phyloP scores from a whole-genome alignment of 2,797 vertebrate species.

The Anguilla pacifica region DNA sequence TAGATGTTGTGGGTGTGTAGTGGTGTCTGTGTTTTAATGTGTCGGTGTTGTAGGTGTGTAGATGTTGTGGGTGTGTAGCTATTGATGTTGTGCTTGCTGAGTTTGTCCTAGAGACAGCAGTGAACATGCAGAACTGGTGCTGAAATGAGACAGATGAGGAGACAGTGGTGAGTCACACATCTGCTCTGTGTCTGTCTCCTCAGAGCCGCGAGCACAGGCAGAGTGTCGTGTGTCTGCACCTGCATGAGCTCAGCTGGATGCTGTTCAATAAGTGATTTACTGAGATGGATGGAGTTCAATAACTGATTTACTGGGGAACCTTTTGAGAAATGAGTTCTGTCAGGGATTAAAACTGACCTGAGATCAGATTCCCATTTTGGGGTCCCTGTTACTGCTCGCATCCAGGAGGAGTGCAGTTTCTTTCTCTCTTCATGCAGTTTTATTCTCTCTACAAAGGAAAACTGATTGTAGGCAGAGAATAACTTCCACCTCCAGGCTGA shows the following conservation, averaged over 20 bases:
- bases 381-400: background rate
- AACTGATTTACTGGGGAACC: conserved; percentile 8
- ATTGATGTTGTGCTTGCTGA: background rate
- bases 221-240: background rate
- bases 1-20: background rate
- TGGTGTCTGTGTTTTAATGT: background rate
- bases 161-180: background rate
- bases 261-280: background rate
- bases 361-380: background rate
- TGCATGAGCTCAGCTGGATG: conserved; percentile 1
- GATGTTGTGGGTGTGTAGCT: background rate
- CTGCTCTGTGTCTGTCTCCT: background rate
- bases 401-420: background rate
- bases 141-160: background rate
- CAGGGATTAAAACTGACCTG: background rate
- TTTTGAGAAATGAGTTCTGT: background rate
- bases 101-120: background rate
- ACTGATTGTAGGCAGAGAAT: background rate
- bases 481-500: background rate
- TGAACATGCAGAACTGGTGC: background rate
- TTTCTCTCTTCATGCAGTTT: too few relatives aligned
- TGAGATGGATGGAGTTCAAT: background rate
- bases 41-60: background rate
- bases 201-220: background rate
- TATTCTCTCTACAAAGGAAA: background rate